Evolutionary conservation across 2,113 vertebrate genomes (phyloP).

Genomic region (Gymnarchus niloticus): DNA sequence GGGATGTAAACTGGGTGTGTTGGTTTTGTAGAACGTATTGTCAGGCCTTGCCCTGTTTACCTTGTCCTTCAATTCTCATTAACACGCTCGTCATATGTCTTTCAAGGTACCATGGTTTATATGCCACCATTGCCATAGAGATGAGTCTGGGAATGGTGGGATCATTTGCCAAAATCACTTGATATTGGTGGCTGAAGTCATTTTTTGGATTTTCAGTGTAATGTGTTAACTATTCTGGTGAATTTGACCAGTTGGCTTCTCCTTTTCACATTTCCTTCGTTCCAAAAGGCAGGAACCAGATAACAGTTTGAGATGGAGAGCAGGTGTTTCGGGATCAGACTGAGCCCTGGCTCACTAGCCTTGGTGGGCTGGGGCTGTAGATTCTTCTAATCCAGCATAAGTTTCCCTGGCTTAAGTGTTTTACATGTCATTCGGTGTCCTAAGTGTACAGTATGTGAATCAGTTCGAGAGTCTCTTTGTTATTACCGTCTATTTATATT

Average conservation of each 20-base stretch:
- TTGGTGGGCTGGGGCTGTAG: background rate
- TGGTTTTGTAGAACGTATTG: background rate
- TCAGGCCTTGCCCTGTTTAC: background rate
- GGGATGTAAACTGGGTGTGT: background rate
- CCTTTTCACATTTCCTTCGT: background rate
- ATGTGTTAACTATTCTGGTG: background rate
- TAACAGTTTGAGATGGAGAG: background rate
- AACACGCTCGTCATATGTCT: background rate
- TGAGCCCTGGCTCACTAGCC: background rate
- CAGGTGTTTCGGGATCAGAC: background rate
- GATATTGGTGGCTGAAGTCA: too few relatives aligned
- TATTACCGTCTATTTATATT: background rate
- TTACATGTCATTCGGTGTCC: background rate
- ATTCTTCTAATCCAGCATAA: background rate
- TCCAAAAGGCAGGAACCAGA: background rate
- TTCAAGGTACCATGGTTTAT: background rate
- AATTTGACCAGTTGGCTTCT: background rate
- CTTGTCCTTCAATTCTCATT: background rate
- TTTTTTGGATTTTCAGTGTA: background rate
- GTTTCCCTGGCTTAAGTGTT: background rate
- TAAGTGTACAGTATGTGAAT: too few relatives aligned
- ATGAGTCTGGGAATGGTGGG: too few relatives aligned
- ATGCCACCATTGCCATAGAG: too few relatives aligned
- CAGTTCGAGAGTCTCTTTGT: background rate
- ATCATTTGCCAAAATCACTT: too few relatives aligned